phyloP scores from a whole-genome alignment of 2,888 invertebrate species.

The Gari tellinella region DNA sequence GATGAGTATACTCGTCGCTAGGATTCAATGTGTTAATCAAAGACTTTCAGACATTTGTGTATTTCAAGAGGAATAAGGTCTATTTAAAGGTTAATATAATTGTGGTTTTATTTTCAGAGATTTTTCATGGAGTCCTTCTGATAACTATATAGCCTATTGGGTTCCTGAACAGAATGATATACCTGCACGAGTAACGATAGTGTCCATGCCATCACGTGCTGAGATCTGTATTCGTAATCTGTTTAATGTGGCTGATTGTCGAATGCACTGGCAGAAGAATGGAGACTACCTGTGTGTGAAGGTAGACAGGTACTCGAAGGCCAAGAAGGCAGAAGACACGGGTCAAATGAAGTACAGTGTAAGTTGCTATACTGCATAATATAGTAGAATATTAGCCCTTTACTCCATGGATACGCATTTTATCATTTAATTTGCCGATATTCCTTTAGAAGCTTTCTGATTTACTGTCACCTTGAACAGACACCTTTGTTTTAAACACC shows the following conservation, averaged over 20 bases:
- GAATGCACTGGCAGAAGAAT: conserved; percentile 99
- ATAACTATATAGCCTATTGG: conserved; percentile 98
- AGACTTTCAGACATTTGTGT: too few species aligned
- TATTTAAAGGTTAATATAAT: too few species aligned
- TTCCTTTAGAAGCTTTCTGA: too few species aligned
- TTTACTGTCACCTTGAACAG: too few species aligned
- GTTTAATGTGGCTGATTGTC: conserved; percentile 99
- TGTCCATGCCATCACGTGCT: conserved; percentile 91
- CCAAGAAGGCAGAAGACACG: conserved; percentile 93
- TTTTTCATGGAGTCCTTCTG: conserved; percentile 99
- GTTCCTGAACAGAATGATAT: conserved; percentile 97
- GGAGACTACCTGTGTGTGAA: conserved; percentile 99
- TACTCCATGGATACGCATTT: too few species aligned
- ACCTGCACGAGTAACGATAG: conserved; percentile 96
- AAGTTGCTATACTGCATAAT: too few species aligned
- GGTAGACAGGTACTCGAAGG: conserved; percentile 94
- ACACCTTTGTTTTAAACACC: too few species aligned
- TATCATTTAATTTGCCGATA: too few species aligned
- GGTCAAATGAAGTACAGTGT: conserved; percentile 94
- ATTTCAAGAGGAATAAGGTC: too few species aligned
- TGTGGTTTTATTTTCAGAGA: conserved; percentile 88
- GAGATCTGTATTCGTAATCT: conserved; percentile 94
- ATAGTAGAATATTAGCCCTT: too few species aligned
- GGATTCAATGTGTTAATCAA: too few species aligned
- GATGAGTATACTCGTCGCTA: too few species aligned